phyloP scores from a whole-genome alignment of 2,888 invertebrate species.

The Rotaria sp. region DNA sequence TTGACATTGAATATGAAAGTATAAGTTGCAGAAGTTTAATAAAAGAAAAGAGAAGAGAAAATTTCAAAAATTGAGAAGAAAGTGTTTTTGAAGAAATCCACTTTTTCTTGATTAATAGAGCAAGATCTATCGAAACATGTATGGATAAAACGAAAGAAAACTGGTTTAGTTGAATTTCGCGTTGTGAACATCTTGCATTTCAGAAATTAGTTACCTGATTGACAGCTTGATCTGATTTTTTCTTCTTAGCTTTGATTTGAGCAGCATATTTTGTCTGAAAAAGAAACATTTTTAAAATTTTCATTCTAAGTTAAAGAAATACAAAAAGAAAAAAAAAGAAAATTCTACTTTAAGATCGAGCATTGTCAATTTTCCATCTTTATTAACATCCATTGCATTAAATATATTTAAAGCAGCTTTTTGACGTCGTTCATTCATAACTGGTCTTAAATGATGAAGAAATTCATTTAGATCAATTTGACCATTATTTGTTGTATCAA shows the following conservation, averaged over 20 bases:
- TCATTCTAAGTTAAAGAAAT: background rate
- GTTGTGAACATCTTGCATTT: too few relatives aligned
- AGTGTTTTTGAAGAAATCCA: too few relatives aligned
- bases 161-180: too few relatives aligned
- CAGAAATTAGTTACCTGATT: background rate
- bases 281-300: background rate
- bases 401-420: background rate
- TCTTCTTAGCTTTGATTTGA: background rate
- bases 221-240: background rate
- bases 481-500: slow-evolving; percentile 29
- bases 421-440: background rate
- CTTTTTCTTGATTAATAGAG: too few relatives aligned
- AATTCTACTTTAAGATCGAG: background rate
- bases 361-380: background rate
- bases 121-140: too few relatives aligned
- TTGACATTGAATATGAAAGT: too few relatives aligned
- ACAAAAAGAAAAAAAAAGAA: background rate
- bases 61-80: too few relatives aligned
- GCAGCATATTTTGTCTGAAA: background rate
- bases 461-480: slow-evolving; percentile 15
- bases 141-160: too few relatives aligned
- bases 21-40: too few relatives aligned
- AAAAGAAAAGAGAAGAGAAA: too few relatives aligned
- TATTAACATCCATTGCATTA: background rate
- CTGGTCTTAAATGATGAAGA: background rate